Evolutionary conservation across 2,797 vertebrate genomes (phyloP), one percentile per base, ranked within the genome.

Genomic region (Myripristis jacobus): DNA sequence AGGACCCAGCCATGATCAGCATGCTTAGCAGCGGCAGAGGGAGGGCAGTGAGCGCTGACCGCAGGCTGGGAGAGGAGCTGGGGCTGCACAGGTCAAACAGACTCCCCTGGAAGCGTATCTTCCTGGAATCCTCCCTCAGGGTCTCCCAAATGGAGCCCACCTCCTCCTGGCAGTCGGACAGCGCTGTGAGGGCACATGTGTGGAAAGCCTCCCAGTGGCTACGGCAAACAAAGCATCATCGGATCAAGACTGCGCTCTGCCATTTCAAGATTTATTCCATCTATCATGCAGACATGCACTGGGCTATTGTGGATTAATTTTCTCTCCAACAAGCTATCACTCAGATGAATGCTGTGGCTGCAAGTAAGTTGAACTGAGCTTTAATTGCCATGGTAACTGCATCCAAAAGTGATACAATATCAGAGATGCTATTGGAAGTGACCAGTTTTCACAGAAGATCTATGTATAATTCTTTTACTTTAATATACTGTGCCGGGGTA

Each of bases 181-280:
- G 87, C 0, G 66, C 92, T 0, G 81, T 80, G 79, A 92, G 91
- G 67, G 91, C 91, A 71, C 94, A 96, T 0, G 79, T 81, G 56
- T 95, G 94, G 82, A 95, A 94, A 13, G 93, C 91, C 80, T 95
- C 94, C 94, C 94, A 94, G 72, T 95, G 93, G 89, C 93, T 95
- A 85, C 55, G 81, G 77, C 54, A 73, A 85, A 87, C 73, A 90
- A 67, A 87, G 57, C 29, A 84, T 72, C 48, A 72, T 75, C 55
- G 65, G 58, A 81, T 83, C 65, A 81, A 54, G 18, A 16, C 29
- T 3, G 57, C 48, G 18, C 38, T 78, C 60, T 64, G 70, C 66
- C 68, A 64, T 67, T 71, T 67, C 16, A 46, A 12, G 74, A 68
- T 66, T 77, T 59, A 67, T 47, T 38, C 46, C 12, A 2, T 46